A percentile compares a stretch with the other conserved stretches of the same genome.
Evolutionary conservation across 1,140 invertebrate species (phyloP).

Genomic region (Chrysomallon squamiferum): DNA sequence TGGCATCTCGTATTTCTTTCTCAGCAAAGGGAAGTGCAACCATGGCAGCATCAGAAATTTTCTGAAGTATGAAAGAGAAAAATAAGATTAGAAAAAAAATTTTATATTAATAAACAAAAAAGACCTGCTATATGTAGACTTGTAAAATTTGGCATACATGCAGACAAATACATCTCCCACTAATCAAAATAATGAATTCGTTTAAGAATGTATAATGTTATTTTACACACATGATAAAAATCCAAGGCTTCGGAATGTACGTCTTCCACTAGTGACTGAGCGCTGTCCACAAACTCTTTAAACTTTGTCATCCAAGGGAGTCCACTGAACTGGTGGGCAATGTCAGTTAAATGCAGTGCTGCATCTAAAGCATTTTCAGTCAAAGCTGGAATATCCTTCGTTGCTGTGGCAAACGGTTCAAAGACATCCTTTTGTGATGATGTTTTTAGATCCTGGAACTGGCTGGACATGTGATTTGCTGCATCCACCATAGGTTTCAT

Average conservation of each 20-base stretch:
- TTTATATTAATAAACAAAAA: no score
- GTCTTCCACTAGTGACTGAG: constrained; percentile 19
- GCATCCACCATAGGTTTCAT: neutral
- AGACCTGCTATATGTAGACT: no score
- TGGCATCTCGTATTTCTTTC: constrained; percentile 6
- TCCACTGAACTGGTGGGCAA: constrained; percentile 5
- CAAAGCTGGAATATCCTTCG: constrained; percentile 1
- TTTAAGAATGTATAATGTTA: no score
- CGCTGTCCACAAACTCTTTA: constrained; percentile 14
- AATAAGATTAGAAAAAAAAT: no score
- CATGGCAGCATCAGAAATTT: constrained; percentile 9
- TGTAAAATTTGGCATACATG: no score
- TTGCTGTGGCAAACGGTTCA: constrained; percentile 3
- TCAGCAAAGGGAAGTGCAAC: constrained; percentile 15
- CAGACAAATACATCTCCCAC: no score
- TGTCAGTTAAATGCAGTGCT: neutral
- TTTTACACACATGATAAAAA: constrained; percentile 12
- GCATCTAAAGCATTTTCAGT: constrained; percentile 5
- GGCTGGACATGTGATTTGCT: neutral
- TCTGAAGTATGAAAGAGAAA: constrained; percentile 1
- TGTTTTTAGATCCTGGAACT: neutral
- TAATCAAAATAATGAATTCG: no score
- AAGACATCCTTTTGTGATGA: constrained; percentile 1
- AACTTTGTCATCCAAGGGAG: constrained; percentile 19
- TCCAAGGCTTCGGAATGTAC: constrained; percentile 14